Evolutionary conservation across 64 coral and sea anemone species (phyloP).

Genomic region (Dendronephthya gigantea): DNA sequence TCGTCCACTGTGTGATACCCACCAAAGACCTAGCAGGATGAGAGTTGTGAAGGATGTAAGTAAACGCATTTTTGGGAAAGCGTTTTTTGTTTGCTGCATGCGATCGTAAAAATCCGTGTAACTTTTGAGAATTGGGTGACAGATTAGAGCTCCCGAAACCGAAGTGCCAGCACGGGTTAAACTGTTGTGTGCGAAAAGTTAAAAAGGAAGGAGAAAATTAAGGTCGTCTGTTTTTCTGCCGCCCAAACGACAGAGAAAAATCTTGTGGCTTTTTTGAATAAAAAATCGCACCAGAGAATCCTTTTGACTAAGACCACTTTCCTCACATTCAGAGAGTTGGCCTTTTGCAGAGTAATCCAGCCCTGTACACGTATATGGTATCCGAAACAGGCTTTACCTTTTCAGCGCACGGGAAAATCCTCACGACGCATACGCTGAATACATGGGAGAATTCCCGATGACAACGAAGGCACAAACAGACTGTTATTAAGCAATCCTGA

Average conservation of each 20-base stretch:
- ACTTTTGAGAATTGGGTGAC: not conserved
- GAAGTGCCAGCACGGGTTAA: not conserved
- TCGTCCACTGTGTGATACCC: not conserved
- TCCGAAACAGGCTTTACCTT: not conserved
- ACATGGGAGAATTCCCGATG: no score
- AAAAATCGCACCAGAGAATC: not conserved
- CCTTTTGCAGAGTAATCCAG: not conserved
- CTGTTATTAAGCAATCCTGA: no score
- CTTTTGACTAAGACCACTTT: not conserved
- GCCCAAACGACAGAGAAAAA: not conserved
- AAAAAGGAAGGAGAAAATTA: not conserved
- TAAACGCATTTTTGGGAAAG: not conserved
- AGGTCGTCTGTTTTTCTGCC: not conserved
- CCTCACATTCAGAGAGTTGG: not conserved
- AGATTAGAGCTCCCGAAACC: not conserved
- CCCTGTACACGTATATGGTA: not conserved
- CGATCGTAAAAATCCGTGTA: not conserved
- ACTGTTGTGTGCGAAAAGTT: not conserved
- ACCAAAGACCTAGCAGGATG: not conserved
- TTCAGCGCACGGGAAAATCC: no score
- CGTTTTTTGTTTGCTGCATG: not conserved
- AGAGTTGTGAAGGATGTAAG: not conserved
- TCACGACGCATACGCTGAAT: no score
- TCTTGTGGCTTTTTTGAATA: not conserved
- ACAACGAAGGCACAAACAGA: no score